These are phyloP conservation scores for Rhopalosiphum nymphaeae DNA, from an alignment of 2,888 invertebrate genomes.

Conservation along the genomic window DNA sequence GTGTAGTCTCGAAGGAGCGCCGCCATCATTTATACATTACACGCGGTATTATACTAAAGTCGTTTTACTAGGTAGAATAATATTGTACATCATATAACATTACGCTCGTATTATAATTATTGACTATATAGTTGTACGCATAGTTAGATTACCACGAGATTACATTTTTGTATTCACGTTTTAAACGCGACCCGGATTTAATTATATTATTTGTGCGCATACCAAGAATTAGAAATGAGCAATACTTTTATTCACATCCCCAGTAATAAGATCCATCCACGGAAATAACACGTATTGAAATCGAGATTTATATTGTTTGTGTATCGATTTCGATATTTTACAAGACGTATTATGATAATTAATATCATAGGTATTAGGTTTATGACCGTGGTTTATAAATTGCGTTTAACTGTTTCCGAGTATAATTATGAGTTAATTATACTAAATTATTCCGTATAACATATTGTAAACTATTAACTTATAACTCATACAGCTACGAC, in stretches of 20 bases:
- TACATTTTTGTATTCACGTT: background rate
- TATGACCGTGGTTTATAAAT: background rate
- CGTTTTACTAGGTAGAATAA: background rate
- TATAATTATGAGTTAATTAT: background rate
- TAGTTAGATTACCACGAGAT: background rate
- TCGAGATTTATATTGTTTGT: background rate
- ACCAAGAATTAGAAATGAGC: background rate
- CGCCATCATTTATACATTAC: background rate
- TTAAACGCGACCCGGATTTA: background rate
- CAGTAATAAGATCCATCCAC: background rate
- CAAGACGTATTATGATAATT: background rate
- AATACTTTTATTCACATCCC: background rate
- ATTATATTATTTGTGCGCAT: background rate
- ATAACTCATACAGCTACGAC: background rate
- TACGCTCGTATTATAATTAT: background rate
- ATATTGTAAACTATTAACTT: background rate
- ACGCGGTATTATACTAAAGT: background rate
- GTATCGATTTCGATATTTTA: background rate
- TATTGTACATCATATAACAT: background rate
- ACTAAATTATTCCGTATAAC: background rate
- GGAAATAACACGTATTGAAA: background rate
- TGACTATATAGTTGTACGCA: too few relatives aligned
- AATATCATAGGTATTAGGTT: background rate
- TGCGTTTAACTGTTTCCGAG: background rate
- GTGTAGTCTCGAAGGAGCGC: background rate